Conservation (phyloP, 2,113 vertebrate species). For the Marmota monax region DNA sequence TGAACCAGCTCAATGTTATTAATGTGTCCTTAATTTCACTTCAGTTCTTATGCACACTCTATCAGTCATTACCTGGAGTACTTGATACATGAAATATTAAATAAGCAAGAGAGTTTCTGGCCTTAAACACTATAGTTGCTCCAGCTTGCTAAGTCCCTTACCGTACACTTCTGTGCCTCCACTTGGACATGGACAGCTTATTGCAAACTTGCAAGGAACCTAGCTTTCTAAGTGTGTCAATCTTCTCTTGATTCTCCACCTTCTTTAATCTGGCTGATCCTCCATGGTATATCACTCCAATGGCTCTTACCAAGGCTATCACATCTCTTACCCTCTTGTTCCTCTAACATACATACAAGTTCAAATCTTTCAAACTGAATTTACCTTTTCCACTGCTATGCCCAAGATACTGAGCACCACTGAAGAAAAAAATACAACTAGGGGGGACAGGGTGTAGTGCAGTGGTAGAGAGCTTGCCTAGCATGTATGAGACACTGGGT, state of each 20-base stretch:
- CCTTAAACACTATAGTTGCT: neutral
- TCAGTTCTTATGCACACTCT: neutral
- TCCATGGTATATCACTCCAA: neutral
- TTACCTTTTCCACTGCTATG: neutral
- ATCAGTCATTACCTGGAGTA: neutral
- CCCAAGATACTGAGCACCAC: neutral
- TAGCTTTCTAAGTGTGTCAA: neutral
- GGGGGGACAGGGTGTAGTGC: too few relatives aligned
- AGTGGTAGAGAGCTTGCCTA: too few relatives aligned
- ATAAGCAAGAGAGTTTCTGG: neutral
- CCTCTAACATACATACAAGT: neutral
- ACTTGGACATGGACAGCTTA: neutral
- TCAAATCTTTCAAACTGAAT: neutral
- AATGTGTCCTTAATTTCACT: neutral
- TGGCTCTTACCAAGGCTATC: neutral
- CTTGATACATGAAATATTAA: neutral
- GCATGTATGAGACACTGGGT: too few relatives aligned
- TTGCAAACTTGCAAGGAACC: neutral
- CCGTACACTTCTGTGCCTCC: neutral
- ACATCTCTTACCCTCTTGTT: neutral
- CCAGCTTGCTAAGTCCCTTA: neutral
- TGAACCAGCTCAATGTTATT: neutral
- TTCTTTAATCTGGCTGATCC: neutral
- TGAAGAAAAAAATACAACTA: conserved; percentile 3
- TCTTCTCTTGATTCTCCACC: neutral